phyloP scores from a whole-genome alignment of 2,888 invertebrate genomes.

The Drosophila anomalipes region DNA sequence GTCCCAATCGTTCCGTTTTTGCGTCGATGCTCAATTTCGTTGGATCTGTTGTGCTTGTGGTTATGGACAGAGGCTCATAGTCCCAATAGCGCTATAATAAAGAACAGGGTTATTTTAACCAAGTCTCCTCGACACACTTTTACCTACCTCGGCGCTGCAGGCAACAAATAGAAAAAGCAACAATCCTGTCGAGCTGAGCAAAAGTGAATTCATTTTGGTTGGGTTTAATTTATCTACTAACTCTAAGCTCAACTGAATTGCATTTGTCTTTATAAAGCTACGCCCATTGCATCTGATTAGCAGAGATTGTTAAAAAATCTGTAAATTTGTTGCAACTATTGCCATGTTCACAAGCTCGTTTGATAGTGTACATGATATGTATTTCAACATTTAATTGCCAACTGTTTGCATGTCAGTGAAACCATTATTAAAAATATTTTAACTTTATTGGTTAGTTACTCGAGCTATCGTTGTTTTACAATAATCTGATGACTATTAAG shows the following conservation, averaged over 20 bases:
- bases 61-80: slow-evolving; percentile 30
- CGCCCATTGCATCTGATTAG: neutral
- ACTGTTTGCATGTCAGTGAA: neutral
- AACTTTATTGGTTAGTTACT: neutral
- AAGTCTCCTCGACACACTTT: neutral
- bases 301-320: neutral
- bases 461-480: neutral
- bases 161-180: neutral
- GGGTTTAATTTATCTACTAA: neutral
- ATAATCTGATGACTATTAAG: neutral
- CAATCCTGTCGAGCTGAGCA: neutral
- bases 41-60: slow-evolving; percentile 21
- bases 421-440: neutral
- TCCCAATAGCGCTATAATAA: slow-evolving; percentile 24
- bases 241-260: neutral
- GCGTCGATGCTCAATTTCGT: slow-evolving; percentile 2
- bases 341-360: neutral
- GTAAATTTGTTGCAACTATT: neutral
- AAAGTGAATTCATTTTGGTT: neutral
- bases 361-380: neutral
- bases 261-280: neutral
- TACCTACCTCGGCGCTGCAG: slow-evolving; percentile 5
- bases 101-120: neutral
- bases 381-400: neutral
- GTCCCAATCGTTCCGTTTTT: slow-evolving; percentile 15